Percentiles rank a stretch among this genome's conserved stretches.
Evolutionary conservation across 2,888 invertebrate species (phyloP).

Genomic region (Pristionchus mayeri): DNA sequence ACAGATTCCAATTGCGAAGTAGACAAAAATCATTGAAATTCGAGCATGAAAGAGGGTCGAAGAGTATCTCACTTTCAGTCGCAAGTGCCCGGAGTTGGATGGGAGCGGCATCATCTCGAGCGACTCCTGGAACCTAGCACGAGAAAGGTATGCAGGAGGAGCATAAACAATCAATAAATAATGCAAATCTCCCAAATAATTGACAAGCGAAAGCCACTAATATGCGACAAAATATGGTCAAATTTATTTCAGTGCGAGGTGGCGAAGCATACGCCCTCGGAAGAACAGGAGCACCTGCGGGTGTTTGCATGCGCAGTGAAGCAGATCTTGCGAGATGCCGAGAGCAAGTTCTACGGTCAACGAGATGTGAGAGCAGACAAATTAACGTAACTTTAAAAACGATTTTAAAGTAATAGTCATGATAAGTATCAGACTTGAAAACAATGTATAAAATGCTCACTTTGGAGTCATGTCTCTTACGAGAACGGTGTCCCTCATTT

Average conservation of each 20-base stretch:
- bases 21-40: too few relatives aligned
- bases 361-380: background rate
- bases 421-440: too few relatives aligned
- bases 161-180: too few relatives aligned
- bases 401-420: background rate
- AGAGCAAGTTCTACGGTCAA: slow-evolving; percentile 21
- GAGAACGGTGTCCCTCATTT: too few relatives aligned
- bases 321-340: slow-evolving; percentile 18
- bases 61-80: background rate
- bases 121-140: background rate
- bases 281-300: slow-evolving; percentile 11
- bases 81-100: background rate
- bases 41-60: too few relatives aligned
- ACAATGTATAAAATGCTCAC: too few relatives aligned
- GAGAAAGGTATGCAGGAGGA: background rate
- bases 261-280: slow-evolving; percentile 24
- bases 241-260: slow-evolving; percentile 40
- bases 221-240: background rate
- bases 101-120: slow-evolving; percentile 14
- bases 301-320: slow-evolving; percentile 16
- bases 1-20: too few relatives aligned
- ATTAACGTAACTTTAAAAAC: background rate
- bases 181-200: too few relatives aligned
- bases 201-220: too few relatives aligned
- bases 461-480: too few relatives aligned